Conservation (phyloP, 2,113 vertebrate genomes). For the Marmota flaviventris region DNA sequence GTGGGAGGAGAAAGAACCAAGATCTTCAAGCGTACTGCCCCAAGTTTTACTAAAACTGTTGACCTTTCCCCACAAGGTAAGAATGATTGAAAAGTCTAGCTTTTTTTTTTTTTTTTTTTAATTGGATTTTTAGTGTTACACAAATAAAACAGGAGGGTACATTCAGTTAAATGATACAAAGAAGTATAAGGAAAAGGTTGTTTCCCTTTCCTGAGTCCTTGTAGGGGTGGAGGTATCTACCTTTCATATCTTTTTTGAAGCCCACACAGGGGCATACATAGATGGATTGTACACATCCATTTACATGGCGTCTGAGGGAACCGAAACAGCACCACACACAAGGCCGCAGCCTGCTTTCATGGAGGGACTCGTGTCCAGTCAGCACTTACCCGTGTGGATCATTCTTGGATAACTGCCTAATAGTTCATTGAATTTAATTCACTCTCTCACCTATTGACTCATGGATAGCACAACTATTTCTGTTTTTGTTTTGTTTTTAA, state of each 20-base stretch:
- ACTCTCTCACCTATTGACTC: background rate
- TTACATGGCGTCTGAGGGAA: background rate
- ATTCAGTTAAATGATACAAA: background rate
- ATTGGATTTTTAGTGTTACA: background rate
- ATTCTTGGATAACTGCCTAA: background rate
- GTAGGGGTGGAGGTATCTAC: background rate
- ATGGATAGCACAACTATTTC: background rate
- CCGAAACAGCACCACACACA: background rate
- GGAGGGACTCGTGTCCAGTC: background rate
- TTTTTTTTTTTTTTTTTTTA: background rate
- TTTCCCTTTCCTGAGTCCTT: background rate
- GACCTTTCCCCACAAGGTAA: conserved; percentile 96
- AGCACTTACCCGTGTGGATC: background rate
- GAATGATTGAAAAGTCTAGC: background rate
- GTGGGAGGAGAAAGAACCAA: conserved; percentile 96
- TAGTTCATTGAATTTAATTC: background rate
- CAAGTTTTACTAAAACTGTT: conserved; percentile 94
- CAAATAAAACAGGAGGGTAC: background rate
- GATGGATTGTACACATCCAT: background rate
- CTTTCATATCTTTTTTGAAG: background rate
- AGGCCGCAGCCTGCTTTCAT: background rate
- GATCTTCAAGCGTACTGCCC: conserved; percentile 97
- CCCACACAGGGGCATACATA: background rate
- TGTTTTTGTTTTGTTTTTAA: no score
- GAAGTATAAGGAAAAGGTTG: background rate